Base-by-base conservation (phyloP, 2,888 invertebrate species). In the Punctoribates punctum region DNA sequence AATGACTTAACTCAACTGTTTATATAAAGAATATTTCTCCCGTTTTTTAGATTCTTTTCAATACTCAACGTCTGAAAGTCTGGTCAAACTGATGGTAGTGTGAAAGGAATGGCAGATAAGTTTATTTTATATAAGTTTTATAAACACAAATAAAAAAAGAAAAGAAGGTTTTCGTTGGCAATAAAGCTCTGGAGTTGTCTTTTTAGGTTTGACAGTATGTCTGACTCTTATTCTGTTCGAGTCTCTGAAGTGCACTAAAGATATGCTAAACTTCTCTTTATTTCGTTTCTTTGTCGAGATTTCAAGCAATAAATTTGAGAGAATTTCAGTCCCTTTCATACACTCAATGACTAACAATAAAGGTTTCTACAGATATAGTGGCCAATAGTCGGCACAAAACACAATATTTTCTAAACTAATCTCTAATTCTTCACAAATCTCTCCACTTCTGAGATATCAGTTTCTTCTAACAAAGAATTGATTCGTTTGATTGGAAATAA, bases 91-190 rank as follows among this genome's bases (percentile, higher is more conserved):
- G 57, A 20, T 57, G 23, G 25, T 25, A 57, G 57, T 57, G 57
- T 57, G 57, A 57, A 57, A 57, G 57, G 57, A 25, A 57, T 57
- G 57, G 11, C 11, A 57, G 57, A 57, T 57, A 57, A 57, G 57
- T 57, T 57, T 57, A 57, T 57, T 23, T 57, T 25, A 57, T 57
- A 57, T 57, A 57, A 25, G 9, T 25, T 23, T 57, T 57, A 25
- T 57, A 57, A 25, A 57, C 9, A 57, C 57, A 57, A 23, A 57
- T 25, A 57, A 25, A 57, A 57, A 25, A 57, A 23, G 11, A 9
- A 57, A 57, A 57, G 25, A 9, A 23, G 25, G 11, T 8, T 57
- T 57, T 23, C 9, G n/a, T 57, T 25, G 6, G 51, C 57, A 57
- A 57, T 57, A 57, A 57, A 57, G 20, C 57, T 23, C 25, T 57